phyloP scores from a whole-genome alignment of 2,888 invertebrate species.

The Acanthopleura granulata region DNA sequence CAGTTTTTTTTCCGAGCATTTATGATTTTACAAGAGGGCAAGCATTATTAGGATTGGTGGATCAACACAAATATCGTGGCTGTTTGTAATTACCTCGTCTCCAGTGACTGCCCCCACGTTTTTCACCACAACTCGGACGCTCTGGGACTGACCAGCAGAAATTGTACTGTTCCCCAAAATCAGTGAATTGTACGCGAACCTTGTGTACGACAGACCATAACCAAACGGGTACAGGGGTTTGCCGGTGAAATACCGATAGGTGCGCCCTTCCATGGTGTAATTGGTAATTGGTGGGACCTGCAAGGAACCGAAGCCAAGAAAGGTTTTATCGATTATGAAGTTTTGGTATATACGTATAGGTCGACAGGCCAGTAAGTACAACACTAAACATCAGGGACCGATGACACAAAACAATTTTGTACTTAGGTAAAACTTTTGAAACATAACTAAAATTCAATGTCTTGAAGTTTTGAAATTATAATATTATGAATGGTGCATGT shows the following conservation, averaged over 20 bases:
- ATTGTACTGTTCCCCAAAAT: conserved; percentile 24
- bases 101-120: neutral
- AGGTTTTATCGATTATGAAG: neutral
- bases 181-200: conserved; percentile 36
- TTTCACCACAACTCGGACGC: conserved; percentile 39
- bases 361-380: too few relatives aligned
- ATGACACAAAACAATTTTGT: too few relatives aligned
- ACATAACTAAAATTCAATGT: too few relatives aligned
- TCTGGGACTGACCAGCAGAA: conserved; percentile 41
- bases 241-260: conserved; percentile 60
- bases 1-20: too few relatives aligned
- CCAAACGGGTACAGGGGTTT: conserved; percentile 57
- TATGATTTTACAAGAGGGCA: too few relatives aligned
- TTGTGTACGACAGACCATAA: conserved; percentile 49
- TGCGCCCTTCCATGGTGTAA: conserved; percentile 56
- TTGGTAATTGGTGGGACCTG: conserved; percentile 27
- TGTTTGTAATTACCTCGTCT: conserved; percentile 1
- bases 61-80: too few relatives aligned
- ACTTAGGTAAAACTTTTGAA: too few relatives aligned
- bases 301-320: neutral
- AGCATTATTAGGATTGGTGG: too few relatives aligned
- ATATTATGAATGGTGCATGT: too few relatives aligned
- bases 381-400: too few relatives aligned
- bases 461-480: too few relatives aligned
- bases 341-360: too few relatives aligned